Evolutionary conservation across 1,140 invertebrate species (phyloP).

Genomic region (Whitmania pigra): DNA sequence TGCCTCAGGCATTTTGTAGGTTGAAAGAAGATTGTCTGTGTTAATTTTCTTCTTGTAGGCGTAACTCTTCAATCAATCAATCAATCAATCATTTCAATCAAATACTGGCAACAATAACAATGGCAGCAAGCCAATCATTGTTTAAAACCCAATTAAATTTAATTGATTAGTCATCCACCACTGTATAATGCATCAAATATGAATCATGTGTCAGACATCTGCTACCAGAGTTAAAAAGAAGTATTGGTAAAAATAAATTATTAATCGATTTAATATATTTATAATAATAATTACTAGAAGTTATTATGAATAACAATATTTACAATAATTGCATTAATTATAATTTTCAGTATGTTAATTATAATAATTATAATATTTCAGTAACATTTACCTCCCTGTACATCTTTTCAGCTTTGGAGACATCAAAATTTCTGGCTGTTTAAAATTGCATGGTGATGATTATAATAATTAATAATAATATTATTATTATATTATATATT

Average conservation of each 20-base stretch:
- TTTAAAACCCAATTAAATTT: too few species aligned
- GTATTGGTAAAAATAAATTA: not conserved
- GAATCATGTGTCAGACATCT: too few species aligned
- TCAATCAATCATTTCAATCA: too few species aligned
- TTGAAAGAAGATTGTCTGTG: constrained; percentile 51
- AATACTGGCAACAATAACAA: too few species aligned
- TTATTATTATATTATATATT: not conserved
- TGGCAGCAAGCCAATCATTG: too few species aligned
- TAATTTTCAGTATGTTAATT: not conserved
- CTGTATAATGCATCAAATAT: too few species aligned
- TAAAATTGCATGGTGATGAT: constrained; percentile 28
- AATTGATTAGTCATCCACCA: too few species aligned
- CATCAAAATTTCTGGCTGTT: constrained; percentile 65
- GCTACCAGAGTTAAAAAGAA: too few species aligned
- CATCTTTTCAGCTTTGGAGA: constrained; percentile 67
- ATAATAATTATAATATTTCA: not conserved
- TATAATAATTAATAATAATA: too few species aligned
- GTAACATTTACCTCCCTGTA: constrained; percentile 55
- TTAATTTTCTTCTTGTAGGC: constrained; percentile 63
- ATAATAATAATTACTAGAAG: not conserved
- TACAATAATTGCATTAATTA: not conserved
- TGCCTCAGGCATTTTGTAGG: constrained; percentile 58
- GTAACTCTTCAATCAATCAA: constrained; percentile 48
- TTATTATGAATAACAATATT: not conserved
- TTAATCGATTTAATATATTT: not conserved